Percentiles rank a stretch among this genome's conserved stretches.
Conservation (phyloP, 2,888 invertebrate species). For the Dysmachus trigonus region DNA sequence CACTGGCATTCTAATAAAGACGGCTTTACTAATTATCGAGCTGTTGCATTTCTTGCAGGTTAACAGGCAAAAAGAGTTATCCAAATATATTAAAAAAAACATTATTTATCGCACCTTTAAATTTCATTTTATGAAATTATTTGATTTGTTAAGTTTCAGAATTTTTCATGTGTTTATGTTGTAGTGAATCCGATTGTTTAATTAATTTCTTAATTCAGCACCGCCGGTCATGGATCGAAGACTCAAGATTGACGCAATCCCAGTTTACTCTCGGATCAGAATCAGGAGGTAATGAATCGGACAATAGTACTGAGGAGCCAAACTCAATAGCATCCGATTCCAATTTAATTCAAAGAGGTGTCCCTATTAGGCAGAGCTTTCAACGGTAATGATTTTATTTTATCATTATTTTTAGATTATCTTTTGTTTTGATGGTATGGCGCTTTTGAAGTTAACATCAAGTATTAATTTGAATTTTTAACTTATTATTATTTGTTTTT, state of each 20-base stretch:
- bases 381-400: conserved; percentile 64
- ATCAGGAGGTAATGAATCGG: conserved; percentile 81
- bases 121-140: background rate
- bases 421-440: background rate
- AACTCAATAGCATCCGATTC: conserved; percentile 66
- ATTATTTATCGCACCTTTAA: background rate
- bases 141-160: background rate
- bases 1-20: background rate
- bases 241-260: conserved; percentile 73
- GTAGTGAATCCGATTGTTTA: background rate
- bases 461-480: conserved; percentile 41
- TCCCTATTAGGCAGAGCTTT: conserved; percentile 67
- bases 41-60: background rate
- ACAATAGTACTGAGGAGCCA: conserved; percentile 77
- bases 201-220: conserved; percentile 64
- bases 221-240: conserved; percentile 78
- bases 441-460: conserved; percentile 2
- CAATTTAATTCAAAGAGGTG: conserved; percentile 64
- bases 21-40: background rate
- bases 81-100: background rate
- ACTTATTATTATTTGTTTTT: conserved; percentile 54
- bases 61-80: background rate
- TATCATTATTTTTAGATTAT: background rate
- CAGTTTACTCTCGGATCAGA: conserved; percentile 74
- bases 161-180: background rate